phyloP scores from a whole-genome alignment of 2,113 vertebrate genomes.

The Orthonyx spaldingii region DNA sequence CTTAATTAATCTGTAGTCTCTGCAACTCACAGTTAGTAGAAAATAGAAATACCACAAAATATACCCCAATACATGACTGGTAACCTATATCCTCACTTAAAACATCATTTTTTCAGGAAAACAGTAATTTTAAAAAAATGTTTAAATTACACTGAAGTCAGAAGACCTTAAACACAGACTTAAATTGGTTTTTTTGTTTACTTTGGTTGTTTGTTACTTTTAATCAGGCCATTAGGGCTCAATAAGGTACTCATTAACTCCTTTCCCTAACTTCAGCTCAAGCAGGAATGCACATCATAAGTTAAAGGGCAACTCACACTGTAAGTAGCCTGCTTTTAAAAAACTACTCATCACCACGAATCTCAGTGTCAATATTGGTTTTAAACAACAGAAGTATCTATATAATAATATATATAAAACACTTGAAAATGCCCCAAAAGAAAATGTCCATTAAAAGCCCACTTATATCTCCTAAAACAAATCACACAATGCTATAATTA shows the following conservation, averaged over 20 bases:
- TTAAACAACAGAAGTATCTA: not conserved
- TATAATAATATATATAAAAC: not conserved
- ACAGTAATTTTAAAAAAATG: accelerated
- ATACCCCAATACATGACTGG: not conserved
- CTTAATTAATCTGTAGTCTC: not conserved
- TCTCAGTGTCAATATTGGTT: not conserved
- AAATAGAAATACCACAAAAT: not conserved
- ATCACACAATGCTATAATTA: not conserved
- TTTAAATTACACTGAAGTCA: not conserved
- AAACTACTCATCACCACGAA: not conserved
- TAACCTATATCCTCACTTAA: not conserved
- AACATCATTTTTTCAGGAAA: not conserved
- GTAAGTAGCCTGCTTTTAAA: not conserved
- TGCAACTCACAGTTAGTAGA: not conserved
- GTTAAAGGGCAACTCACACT: not conserved
- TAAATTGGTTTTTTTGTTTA: not conserved
- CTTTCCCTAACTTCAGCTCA: not conserved
- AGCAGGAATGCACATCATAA: not conserved
- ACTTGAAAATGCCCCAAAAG: not conserved
- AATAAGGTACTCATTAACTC: not conserved
- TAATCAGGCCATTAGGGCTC: not conserved
- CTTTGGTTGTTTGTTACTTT: not conserved
- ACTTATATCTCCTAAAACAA: not conserved
- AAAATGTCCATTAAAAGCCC: not conserved
- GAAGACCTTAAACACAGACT: not conserved